A percentile compares a stretch with the other conserved stretches of the same genome.
Evolutionary conservation across 2,113 vertebrate genomes (phyloP).

Genomic region (Equus quagga): DNA sequence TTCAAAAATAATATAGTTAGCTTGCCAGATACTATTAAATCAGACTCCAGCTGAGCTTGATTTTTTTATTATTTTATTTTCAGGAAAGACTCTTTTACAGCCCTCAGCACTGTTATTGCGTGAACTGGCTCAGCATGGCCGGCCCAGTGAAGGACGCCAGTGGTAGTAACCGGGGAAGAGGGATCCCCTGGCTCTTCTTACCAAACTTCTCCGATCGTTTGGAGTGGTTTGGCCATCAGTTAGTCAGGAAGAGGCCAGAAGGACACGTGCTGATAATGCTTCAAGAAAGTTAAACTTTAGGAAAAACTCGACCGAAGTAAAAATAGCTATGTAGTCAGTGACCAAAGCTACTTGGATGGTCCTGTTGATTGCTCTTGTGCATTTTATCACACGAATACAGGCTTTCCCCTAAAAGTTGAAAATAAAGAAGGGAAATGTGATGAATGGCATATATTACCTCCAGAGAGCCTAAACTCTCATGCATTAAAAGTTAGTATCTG

Average conservation of each 20-base stretch:
- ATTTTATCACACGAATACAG: not conserved
- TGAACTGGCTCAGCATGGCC: slow-evolving; percentile 63
- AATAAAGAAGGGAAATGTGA: slow-evolving; percentile 16
- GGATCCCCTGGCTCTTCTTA: not conserved
- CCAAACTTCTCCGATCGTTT: not conserved
- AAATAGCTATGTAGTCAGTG: not conserved
- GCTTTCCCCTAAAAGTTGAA: slow-evolving; percentile 4
- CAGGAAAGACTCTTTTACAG: slow-evolving; percentile 80
- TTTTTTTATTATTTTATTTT: slow-evolving; percentile 78
- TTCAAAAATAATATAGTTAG: slow-evolving; percentile 87
- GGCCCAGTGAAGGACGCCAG: slow-evolving; percentile 31
- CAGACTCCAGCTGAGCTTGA: slow-evolving; percentile 83
- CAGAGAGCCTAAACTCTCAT: not conserved
- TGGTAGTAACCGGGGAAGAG: not conserved
- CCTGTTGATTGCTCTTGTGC: not conserved
- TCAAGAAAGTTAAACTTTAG: not conserved
- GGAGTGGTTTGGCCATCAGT: not conserved
- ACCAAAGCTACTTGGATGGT: not conserved
- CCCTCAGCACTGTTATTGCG: not conserved
- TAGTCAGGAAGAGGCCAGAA: not conserved
- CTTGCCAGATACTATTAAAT: slow-evolving; percentile 87
- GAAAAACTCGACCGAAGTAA: not conserved
- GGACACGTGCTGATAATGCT: not conserved
- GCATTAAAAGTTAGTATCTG: not conserved
- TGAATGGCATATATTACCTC: not conserved